Conservation (phyloP, 2,113 vertebrate species). For the Gasterosteus aculeatus region DNA sequence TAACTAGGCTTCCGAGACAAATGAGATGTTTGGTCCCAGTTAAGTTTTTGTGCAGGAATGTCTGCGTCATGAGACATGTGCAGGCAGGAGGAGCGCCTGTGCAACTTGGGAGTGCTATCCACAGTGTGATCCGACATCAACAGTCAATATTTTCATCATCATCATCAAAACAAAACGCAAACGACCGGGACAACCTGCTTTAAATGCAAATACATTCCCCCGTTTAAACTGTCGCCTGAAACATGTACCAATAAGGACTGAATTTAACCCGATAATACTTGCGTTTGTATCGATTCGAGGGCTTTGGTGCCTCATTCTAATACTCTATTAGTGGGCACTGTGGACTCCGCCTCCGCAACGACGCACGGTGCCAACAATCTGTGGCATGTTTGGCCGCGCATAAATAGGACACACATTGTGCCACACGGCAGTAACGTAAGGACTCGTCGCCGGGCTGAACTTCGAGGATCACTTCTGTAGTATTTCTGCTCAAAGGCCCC, state of each 20-base stretch:
- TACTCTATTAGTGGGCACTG: not conserved
- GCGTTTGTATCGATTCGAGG: not conserved
- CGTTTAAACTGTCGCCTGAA: not conserved
- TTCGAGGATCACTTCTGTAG: fast-evolving
- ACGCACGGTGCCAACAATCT: slow-evolving; percentile 63
- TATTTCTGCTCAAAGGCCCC: not conserved
- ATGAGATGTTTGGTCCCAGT: slow-evolving; percentile 49
- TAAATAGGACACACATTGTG: slow-evolving; percentile 71
- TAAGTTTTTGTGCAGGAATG: slow-evolving; percentile 68
- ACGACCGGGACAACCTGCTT: not conserved
- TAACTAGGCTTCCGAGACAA: not conserved
- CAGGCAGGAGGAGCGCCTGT: slow-evolving; percentile 63
- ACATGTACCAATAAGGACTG: not conserved
- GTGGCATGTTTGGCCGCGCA: slow-evolving; percentile 58
- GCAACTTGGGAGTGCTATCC: slow-evolving; percentile 36
- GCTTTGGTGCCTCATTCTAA: not conserved
- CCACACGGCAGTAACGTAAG: slow-evolving; percentile 29
- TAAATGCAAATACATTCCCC: not conserved
- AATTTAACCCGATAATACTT: not conserved
- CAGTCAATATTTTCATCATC: not conserved
- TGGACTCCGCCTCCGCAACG: slow-evolving; percentile 35
- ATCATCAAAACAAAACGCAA: not conserved
- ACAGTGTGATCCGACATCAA: not conserved
- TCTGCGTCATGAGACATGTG: slow-evolving; percentile 67
- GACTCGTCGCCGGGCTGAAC: not conserved